phyloP scores from a whole-genome alignment of 2,113 vertebrate genomes.

The Nothocercus julius region DNA sequence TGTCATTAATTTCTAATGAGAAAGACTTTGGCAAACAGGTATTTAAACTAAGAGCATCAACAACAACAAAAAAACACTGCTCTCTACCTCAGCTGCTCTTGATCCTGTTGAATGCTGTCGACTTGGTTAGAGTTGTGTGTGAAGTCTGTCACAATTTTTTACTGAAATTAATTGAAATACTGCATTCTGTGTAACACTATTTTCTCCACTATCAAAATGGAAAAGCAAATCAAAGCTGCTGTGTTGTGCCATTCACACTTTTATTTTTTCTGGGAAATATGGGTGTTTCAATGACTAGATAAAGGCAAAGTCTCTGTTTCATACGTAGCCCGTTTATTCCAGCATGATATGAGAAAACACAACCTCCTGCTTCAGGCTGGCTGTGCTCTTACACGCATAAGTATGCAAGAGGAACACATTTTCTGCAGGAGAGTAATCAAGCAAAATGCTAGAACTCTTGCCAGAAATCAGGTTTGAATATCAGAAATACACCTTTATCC shows the following conservation, averaged over 20 bases:
- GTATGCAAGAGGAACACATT: not conserved
- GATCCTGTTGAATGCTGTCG: not conserved
- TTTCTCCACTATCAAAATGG: not conserved
- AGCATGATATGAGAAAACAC: not conserved
- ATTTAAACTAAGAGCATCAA: constrained; percentile 32
- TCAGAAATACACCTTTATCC: not conserved
- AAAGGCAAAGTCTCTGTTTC: not conserved
- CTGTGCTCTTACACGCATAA: not conserved
- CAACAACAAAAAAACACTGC: not conserved
- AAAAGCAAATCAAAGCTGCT: not conserved
- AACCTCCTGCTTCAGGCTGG: not conserved
- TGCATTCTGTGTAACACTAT: not conserved
- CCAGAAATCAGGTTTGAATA: not conserved
- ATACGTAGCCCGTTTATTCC: not conserved
- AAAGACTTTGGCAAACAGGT: constrained; percentile 12
- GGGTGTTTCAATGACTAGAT: not conserved
- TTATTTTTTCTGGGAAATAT: not conserved
- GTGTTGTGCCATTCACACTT: not conserved
- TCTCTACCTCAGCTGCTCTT: not conserved
- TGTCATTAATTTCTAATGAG: constrained; percentile 15
- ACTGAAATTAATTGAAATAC: not conserved
- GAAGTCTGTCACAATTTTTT: not conserved
- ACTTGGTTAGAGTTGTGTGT: not conserved
- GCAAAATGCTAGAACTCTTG: not conserved
- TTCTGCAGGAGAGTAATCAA: not conserved